A percentile compares a stretch with the other conserved stretches of the same genome.
Conservation (phyloP, 1,140 invertebrate genomes). For the Chironomus striatipennis region DNA sequence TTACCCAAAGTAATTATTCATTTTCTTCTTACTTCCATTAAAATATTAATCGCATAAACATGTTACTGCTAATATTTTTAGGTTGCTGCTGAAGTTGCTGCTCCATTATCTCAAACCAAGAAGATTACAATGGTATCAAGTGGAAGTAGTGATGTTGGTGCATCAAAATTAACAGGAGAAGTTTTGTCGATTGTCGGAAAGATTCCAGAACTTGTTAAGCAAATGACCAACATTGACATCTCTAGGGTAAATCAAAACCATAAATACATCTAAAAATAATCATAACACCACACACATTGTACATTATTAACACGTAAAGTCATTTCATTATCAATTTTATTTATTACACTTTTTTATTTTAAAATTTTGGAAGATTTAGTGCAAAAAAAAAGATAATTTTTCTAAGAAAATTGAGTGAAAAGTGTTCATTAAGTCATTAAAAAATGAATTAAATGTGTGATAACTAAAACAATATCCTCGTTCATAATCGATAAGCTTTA, state of each 20-base stretch:
- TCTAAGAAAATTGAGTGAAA: too few relatives aligned
- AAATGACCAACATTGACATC: conserved; percentile 87
- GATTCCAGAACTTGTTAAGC: conserved; percentile 83
- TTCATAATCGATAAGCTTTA: too few relatives aligned
- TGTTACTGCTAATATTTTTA: conserved; percentile 40
- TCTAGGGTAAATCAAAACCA: conserved; percentile 56
- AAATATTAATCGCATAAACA: background rate
- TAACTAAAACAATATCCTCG: too few relatives aligned
- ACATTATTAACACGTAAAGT: too few relatives aligned
- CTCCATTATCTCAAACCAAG: conserved; percentile 83
- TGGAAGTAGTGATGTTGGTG: conserved; percentile 85
- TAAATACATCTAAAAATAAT: conserved; percentile 37
- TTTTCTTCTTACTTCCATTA: background rate
- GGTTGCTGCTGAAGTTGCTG: conserved; percentile 92
- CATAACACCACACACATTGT: too few relatives aligned
- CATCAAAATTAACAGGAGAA: conserved; percentile 87
- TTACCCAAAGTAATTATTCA: conserved; percentile 71
- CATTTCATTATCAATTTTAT: too few relatives aligned
- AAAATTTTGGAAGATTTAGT: too few relatives aligned
- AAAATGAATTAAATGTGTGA: too few relatives aligned
- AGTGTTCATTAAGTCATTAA: too few relatives aligned
- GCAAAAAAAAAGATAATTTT: too few relatives aligned
- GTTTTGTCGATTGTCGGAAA: conserved; percentile 85
- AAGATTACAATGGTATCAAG: conserved; percentile 93
- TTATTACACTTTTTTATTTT: too few relatives aligned